Conservation (phyloP, 1,140 invertebrate genomes). For the Papilio xuthus region DNA sequence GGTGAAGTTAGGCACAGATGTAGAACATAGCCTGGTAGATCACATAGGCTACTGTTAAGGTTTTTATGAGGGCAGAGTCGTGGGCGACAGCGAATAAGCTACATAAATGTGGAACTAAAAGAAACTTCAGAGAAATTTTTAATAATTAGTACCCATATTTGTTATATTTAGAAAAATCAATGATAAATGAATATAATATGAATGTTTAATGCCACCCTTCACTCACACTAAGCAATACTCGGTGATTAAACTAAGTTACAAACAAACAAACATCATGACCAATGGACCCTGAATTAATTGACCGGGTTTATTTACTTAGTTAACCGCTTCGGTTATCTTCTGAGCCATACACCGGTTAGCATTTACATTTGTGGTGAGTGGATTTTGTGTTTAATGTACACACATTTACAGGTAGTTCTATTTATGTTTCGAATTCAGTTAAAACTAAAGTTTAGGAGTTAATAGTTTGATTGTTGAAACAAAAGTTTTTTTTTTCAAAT, state of each 20-base stretch:
- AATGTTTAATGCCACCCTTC: slow-evolving; percentile 7
- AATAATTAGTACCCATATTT: neutral
- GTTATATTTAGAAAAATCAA: neutral
- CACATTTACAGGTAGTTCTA: slow-evolving; percentile 44
- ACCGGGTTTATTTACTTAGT: slow-evolving; percentile 74
- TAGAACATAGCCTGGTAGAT: no score
- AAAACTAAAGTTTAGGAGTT: neutral
- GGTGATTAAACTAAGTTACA: slow-evolving; percentile 58
- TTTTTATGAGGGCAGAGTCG: no score
- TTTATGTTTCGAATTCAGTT: slow-evolving; percentile 35
- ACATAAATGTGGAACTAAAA: no score
- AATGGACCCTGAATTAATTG: slow-evolving; percentile 78
- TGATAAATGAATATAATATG: neutral
- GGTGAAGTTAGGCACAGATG: no score
- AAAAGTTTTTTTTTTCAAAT: neutral
- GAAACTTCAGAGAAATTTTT: neutral
- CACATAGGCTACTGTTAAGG: no score
- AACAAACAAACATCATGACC: slow-evolving; percentile 76
- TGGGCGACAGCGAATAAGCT: no score
- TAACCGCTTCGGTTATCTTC: slow-evolving; percentile 74
- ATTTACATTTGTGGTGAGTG: slow-evolving; percentile 65
- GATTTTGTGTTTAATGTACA: slow-evolving; percentile 42
- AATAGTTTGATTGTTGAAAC: neutral
- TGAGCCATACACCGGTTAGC: slow-evolving; percentile 66
- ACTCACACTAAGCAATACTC: slow-evolving; percentile 19